Base-by-base conservation (phyloP, 2,113 vertebrate species). In the Clinocottus analis region DNA sequence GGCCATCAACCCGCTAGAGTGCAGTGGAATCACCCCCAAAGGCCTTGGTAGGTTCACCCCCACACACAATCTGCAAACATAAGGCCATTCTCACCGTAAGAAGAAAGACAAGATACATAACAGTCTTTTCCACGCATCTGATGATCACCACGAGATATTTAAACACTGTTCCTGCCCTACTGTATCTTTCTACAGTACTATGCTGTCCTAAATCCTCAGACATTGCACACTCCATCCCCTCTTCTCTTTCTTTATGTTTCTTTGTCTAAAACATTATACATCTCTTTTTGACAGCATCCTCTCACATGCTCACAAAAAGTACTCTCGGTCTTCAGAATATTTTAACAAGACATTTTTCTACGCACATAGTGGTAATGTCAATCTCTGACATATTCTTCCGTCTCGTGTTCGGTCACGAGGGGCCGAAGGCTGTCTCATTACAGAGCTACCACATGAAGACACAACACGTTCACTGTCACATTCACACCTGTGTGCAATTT, bases 11-110 rank as follows among this genome's bases (percentile, higher is more conserved):
- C 98, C 98, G 33, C 92, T 96, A 72, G 98, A 99, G 51, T 96
- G 97, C 91, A 99, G 98, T 69, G 97, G 97, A 33, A 99, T 99
- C 78, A 91, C 93, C 63, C 98, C 98, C 35, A 99, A 98, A 94
- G 98, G 98, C 61, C 88, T 99, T 11, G 97, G 98, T 99, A 93
- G 90, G 97, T 91, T 47, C 41, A 56, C 69, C 23, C 3, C 2
- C 29, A 17, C 29, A 39, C 63, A 68, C 16, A 53, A 3, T 65
- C 68, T 69, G 39, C 51, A 73, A 17, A 23, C 56, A 63, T 19
- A 12, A 63, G 78, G 19, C 2, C 25, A 37, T 39, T 14, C 21
- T 55, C 21, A 43, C 47, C 27, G 29, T 23, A 33, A 43, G n/a
- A 35, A 35, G 7, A 29, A 43, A 73, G 21, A 41, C 27, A 35